Evolutionary conservation across 2,113 vertebrate genomes (phyloP), one percentile per base, ranked within the genome.

Genomic region (Amia ocellicauda): DNA sequence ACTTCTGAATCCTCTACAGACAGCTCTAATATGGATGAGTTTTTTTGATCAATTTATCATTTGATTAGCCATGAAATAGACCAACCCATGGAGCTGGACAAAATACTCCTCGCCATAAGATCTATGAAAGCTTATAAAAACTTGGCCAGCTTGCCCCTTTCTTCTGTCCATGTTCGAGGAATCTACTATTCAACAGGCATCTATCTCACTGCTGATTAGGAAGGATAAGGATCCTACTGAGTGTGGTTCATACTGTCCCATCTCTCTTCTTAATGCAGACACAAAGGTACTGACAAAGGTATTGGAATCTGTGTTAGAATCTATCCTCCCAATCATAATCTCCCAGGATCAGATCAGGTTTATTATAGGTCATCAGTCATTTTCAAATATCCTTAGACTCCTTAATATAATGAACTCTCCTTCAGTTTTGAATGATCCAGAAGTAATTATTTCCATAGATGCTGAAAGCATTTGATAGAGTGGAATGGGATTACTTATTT

Each of bases 401-500:
- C 13, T 49, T 26, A 47, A 67, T 55, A 26, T 73, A 9, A 50
- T 66, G 20, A 31, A 26, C 47, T 7, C 11, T 0, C 27, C 49
- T 28, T 16, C 47, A 29, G 53, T 22, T 16, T 43, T 27, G 16
- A n/a, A 13, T 3, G 3, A 45, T 4, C 45, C 29, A 40, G 56
- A 70, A 24, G 1, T 62, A 23, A 57, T 68, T 4, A 57, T 62
- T 4, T 71, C 62, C 7, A 2, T 64, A 2, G 40, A 71, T 55
- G 60, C 61, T 63, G 27, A 67, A 71, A 23, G 68, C 42, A 1
- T 69, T 61, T 22, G 41, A 60, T 19, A 10, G 20, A 4, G 23
- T 41, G 3, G 62, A 69, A 36, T 69, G 57, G 65, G 20, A 42
- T n/a, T 68, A 64, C 36, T 13, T 68, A 1, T 68, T 68, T 54